Conservation (phyloP, 2,888 invertebrate genomes). For the Diachrysia chrysitis region DNA sequence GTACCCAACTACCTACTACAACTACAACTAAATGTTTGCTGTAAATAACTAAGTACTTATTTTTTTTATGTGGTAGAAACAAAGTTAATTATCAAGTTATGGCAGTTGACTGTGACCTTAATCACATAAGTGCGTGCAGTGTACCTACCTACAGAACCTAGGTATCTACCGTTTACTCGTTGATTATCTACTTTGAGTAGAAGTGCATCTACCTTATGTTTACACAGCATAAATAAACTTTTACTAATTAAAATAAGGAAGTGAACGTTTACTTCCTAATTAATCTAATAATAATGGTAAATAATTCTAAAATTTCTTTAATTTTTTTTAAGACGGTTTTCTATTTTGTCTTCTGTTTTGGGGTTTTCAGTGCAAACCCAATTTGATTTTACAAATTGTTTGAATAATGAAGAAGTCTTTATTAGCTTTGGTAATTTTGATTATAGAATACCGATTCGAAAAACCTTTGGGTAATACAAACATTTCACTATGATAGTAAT, state of each 20-base stretch:
- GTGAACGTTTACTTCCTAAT: conserved; percentile 1
- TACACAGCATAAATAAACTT: background rate
- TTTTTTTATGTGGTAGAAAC: background rate
- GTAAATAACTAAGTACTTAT: background rate
- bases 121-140: conserved; percentile 5
- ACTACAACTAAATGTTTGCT: background rate
- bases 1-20: too few species aligned
- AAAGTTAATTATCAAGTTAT: conserved; percentile 6
- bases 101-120: background rate
- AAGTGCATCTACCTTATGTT: background rate
- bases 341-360: too few species aligned
- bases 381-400: background rate
- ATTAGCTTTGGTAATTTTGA: too few species aligned
- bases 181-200: background rate
- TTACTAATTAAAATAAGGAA: too few species aligned
- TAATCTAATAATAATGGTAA: background rate
- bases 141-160: background rate
- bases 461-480: too few species aligned
- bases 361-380: background rate
- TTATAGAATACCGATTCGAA: too few species aligned
- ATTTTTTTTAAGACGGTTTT: too few species aligned
- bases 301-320: background rate
- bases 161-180: background rate
- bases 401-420: too few species aligned
- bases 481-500: background rate